phyloP scores from a whole-genome alignment of 2,113 vertebrate species.

The Rissa tridactyla region DNA sequence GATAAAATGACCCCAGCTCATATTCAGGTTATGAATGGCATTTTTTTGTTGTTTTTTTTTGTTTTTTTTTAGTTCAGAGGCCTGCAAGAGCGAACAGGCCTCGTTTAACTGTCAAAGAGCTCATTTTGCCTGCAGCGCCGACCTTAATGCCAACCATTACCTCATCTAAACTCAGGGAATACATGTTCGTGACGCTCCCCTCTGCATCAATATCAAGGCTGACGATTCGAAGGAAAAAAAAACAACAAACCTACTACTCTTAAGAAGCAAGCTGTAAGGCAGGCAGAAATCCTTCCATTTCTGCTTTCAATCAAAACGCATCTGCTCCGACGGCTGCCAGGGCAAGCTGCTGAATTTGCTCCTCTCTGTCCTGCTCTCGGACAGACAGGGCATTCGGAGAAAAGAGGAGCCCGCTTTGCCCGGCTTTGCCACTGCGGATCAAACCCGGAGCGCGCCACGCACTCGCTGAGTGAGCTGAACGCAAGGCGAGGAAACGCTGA shows the following conservation, averaged over 20 bases:
- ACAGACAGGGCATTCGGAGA: neutral
- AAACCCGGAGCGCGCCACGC: neutral
- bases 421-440: neutral
- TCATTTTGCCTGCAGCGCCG: neutral
- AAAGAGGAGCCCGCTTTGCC: neutral
- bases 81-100: constrained; percentile 22
- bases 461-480: neutral
- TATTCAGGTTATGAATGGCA: neutral
- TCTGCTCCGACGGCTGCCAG: neutral
- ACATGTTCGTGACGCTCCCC: neutral
- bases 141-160: constrained; percentile 44
- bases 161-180: constrained; percentile 47
- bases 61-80: neutral
- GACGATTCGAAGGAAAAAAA: constrained; percentile 8
- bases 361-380: neutral
- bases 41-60: neutral
- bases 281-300: neutral
- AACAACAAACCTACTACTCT: neutral
- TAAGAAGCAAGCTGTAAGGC: neutral
- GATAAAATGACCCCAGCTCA: neutral
- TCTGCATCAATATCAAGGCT: neutral
- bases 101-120: constrained; percentile 28
- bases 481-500: neutral
- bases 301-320: neutral
- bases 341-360: neutral